phyloP scores from a whole-genome alignment of 1,140 invertebrate genomes.

The Orchestia grillus region DNA sequence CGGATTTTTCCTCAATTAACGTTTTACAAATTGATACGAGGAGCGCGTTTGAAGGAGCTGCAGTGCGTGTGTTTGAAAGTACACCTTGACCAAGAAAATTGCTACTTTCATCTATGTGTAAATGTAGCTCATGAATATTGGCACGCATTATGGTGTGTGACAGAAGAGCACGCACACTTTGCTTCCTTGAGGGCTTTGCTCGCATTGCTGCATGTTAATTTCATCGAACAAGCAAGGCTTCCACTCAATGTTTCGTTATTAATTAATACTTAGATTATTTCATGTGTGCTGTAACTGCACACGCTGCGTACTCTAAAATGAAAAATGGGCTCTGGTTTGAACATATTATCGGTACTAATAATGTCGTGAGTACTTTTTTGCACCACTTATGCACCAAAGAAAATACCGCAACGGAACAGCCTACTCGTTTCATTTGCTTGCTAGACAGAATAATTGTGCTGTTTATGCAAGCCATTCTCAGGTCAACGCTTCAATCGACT shows the following conservation, averaged over 20 bases:
- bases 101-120: not conserved
- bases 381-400: not conserved
- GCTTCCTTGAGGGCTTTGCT: not conserved
- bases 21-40: not conserved
- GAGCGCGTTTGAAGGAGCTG: not conserved
- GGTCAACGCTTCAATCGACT: not conserved
- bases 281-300: not conserved
- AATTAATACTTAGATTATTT: not conserved
- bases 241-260: not conserved
- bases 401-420: not conserved
- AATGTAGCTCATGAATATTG: not conserved
- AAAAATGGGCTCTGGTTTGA: not conserved
- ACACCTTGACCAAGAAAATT: not conserved
- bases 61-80: not conserved
- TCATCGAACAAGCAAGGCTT: not conserved
- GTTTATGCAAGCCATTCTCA: not conserved
- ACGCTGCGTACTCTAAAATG: not conserved
- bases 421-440: not conserved
- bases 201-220: not conserved
- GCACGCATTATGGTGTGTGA: not conserved
- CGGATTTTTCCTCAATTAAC: too few relatives aligned
- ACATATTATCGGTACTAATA: not conserved
- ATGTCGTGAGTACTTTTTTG: not conserved
- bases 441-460: not conserved
- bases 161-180: not conserved